Evolutionary conservation across 2,888 invertebrate species (phyloP), one percentile per base, ranked within the genome.

Genomic region (Reticulitermes lucifugus): DNA sequence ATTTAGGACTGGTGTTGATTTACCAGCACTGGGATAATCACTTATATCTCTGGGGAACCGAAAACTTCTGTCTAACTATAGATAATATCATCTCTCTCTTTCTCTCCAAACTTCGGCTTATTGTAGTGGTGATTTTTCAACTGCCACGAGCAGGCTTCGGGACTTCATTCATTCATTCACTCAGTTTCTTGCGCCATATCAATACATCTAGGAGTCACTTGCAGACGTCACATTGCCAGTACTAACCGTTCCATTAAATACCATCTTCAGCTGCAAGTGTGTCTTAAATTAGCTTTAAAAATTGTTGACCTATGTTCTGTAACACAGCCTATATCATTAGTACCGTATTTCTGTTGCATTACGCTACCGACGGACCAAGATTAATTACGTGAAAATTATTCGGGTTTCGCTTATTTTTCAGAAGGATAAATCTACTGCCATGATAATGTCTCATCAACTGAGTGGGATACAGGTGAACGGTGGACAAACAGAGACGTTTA

Each of bases 111-210:
- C 84, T 70, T 85, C 43, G 75, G 73, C 75, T 83, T 85, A 83
- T 85, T 85, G 86, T 85, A 85, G 86, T 83, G 85, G 87, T 86
- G 87, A 87, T 87, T 87, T 87, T 87, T 87, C 87, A 86, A 71
- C 85, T 87, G 87, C 86, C 87, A 85, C 60, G 25, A 22, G 43
- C 87, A 87, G 85, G 79, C 86, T 79, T 75, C 70, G 73, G 84
- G 84, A 85, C 87, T 87, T 87, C 86, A 86, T 87, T 87, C 86
- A 83, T 85, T 84, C 85, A 83, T 75, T 83, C 75, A 73, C 83
- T 86, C 86, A 86, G 85, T 86, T 87, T 87, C 87, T 87, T 87
- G 87, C 80, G 84, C 85, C 83, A 85, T 87, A 85, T 87, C 87
- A 86, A 87, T 87, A 87, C 86, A 87, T 87, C 87, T 86, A 81